Percentiles rank a stretch among this genome's conserved stretches.
Evolutionary conservation across 2,797 vertebrate species (phyloP).

Genomic region (Cynopterus sphinx): DNA sequence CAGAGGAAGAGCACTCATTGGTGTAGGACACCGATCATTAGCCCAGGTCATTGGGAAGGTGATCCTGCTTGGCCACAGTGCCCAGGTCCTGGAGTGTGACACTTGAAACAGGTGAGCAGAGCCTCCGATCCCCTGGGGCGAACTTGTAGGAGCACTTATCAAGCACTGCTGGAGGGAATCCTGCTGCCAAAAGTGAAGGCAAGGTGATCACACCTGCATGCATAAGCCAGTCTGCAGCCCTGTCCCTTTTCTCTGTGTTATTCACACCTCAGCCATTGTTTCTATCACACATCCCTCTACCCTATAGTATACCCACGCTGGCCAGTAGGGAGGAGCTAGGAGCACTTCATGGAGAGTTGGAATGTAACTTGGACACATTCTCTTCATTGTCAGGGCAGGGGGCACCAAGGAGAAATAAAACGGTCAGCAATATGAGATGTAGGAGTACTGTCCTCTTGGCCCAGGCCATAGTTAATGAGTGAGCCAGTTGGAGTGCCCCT

Average conservation of each 20-base stretch:
- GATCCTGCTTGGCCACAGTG: too few relatives aligned
- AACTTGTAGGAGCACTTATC: background rate
- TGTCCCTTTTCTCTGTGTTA: background rate
- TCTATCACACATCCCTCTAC: background rate
- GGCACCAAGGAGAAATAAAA: background rate
- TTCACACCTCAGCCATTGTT: background rate
- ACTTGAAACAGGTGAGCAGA: background rate
- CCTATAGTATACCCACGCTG: background rate
- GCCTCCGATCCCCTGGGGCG: rapidly evolving
- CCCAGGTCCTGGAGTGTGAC: background rate
- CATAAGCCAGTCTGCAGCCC: background rate
- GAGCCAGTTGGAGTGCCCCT: background rate
- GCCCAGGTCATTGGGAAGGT: background rate
- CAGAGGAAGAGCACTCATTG: background rate
- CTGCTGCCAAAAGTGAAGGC: background rate
- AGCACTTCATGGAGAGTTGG: background rate
- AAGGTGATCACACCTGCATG: background rate
- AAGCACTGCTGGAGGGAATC: background rate
- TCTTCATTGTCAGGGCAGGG: background rate
- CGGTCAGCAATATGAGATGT: too few relatives aligned
- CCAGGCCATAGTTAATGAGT: background rate
- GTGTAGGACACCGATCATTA: background rate
- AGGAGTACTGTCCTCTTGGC: background rate
- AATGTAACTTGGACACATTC: background rate
- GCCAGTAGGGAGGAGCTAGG: background rate